Evolutionary conservation across 92 coral and sea anemone species (phyloP), one percentile per base, ranked within the genome.

Genomic region (Epizoanthus illoricatus): DNA sequence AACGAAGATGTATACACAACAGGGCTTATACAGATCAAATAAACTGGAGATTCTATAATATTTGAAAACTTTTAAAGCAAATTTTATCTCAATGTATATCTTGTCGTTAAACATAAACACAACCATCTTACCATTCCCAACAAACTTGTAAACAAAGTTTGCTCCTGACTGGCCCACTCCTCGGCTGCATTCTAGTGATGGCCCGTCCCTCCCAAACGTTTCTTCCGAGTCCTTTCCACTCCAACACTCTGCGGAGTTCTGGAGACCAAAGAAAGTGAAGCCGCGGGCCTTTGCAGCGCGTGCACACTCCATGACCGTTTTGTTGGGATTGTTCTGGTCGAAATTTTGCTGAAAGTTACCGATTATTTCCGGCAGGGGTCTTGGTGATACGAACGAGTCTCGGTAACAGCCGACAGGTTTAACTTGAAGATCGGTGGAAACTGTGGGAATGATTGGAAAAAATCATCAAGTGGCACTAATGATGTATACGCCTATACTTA

Each of bases 321-420:
- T 74, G 40, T 69, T 72, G 60, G 89, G 79, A 16, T 90, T 69
- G n/a, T 75, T 40, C 90, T 90, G 89, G 70, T 90, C 85, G 81
- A 90, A 90, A 49, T 24, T 20, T 10, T 69, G 52, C 20, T 86
- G 87, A 65, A 67, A 86, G 81, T 90, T 88, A 54, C 80, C 86
- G 61, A 92, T 60, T 82, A 90, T 18, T 41, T 68, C 66, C 12
- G 94, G 92, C 4, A 92, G 85, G 28, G 97, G 94, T 71, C 94
- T 78, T 16, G 52, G 73, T 1, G 60, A 8, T 15, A 56, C 62
- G 81, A 76, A 89, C 7, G 66, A 80, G 89, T 92, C 97, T 5
- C 67, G 84, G 79, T 80, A 92, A 56, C 97, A 92, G 3, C 97
- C 97, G 45, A 92, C 86, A 18, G 94, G 92, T 16, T 18, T 17